Evolutionary conservation across 1,140 invertebrate species (phyloP).

Genomic region (Sogatella furcifera): DNA sequence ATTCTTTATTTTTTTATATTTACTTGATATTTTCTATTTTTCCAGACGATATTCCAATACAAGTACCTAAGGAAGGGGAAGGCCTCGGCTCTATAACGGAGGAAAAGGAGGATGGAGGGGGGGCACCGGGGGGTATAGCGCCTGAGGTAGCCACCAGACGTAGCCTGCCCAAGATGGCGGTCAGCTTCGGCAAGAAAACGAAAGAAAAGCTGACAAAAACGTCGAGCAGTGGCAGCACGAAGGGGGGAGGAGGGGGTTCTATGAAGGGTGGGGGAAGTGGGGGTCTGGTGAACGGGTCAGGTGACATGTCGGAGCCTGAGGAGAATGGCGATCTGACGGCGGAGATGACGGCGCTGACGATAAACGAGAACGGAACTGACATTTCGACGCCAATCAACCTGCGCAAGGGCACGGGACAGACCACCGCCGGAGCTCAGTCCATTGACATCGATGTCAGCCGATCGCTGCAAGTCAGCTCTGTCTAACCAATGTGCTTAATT

Average conservation of each 20-base stretch:
- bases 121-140: not conserved
- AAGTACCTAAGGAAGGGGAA: slow-evolving; percentile 22
- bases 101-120: slow-evolving; percentile 28
- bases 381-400: slow-evolving; percentile 6
- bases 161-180: slow-evolving; percentile 28
- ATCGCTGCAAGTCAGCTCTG: slow-evolving; percentile 20
- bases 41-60: slow-evolving; percentile 34
- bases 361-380: slow-evolving; percentile 1
- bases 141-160: slow-evolving; percentile 16
- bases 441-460: slow-evolving; percentile 18
- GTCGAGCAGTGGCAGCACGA: not conserved
- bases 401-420: not conserved
- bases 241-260: not conserved
- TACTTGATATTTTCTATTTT: slow-evolving; percentile 7
- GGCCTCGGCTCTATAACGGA: slow-evolving; percentile 31
- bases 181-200: slow-evolving; percentile 28
- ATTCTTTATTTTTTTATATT: no score
- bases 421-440: not conserved
- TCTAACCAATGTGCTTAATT: slow-evolving; percentile 4
- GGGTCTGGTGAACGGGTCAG: slow-evolving; percentile 7
- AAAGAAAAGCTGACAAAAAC: slow-evolving; percentile 21
- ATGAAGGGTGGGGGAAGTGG: not conserved
- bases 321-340: slow-evolving; percentile 3
- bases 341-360: slow-evolving; percentile 4
- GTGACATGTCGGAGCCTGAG: slow-evolving; percentile 2